Conservation (phyloP, 1,140 invertebrate genomes). For the Drosophila lacteicornis region DNA sequence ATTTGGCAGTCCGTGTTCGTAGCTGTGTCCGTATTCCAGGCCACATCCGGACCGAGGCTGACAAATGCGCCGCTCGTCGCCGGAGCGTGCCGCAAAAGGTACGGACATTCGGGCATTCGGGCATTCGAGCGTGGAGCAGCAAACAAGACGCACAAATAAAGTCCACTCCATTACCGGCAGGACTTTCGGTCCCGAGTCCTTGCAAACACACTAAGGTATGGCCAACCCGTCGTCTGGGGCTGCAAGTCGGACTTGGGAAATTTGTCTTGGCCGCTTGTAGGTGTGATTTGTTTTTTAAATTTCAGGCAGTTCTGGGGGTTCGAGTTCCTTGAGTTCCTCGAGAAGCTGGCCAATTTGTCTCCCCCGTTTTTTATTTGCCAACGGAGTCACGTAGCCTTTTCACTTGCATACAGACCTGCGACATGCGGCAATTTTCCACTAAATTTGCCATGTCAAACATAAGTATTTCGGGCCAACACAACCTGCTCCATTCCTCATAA, state of each 20-base stretch:
- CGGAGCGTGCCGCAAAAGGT: constrained; percentile 66
- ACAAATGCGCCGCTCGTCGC: constrained; percentile 63
- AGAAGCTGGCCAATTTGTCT: constrained; percentile 72
- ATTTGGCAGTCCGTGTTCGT: constrained; percentile 22
- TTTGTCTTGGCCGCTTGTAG: constrained; percentile 68
- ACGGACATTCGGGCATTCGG: constrained; percentile 31
- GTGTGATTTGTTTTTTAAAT: constrained; percentile 83
- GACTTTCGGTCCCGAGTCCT: constrained; percentile 35
- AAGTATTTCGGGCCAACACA: constrained; percentile 43
- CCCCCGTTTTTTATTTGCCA: constrained; percentile 59
- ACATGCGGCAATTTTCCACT: constrained; percentile 82
- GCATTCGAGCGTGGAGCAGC: constrained; percentile 49
- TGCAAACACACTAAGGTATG: constrained; percentile 3
- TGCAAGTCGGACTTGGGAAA: constrained; percentile 51
- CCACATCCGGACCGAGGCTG: constrained; percentile 41
- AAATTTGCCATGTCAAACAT: constrained; percentile 81
- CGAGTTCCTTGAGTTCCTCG: background rate
- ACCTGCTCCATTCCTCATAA: constrained; percentile 30
- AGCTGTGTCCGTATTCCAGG: background rate
- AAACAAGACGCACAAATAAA: constrained; percentile 68
- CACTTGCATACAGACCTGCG: constrained; percentile 72
- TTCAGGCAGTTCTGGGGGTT: constrained; percentile 34
- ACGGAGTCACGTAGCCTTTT: constrained; percentile 74
- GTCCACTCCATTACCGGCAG: constrained; percentile 77
- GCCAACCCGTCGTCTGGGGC: constrained; percentile 1